These are phyloP conservation scores for Caenorhabditis parvicauda DNA, from an alignment of 2,888 invertebrate genomes.

Conservation along the genomic window DNA sequence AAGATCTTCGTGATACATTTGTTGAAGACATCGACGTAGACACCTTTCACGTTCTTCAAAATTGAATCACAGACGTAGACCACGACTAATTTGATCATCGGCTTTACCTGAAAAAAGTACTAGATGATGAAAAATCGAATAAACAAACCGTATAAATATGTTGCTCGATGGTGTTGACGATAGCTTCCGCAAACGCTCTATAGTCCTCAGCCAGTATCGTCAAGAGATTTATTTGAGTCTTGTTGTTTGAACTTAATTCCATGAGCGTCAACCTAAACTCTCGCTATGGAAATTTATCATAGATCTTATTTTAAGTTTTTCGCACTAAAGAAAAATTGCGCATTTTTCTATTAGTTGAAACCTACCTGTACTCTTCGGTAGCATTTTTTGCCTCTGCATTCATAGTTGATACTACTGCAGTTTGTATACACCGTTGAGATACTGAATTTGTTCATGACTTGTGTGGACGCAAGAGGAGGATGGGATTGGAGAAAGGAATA, in stretches of 20 bases:
- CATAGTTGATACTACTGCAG: no score
- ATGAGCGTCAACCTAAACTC: slow-evolving; percentile 77
- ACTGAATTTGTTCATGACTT: no score
- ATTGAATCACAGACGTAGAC: slow-evolving; percentile 99
- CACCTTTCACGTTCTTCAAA: slow-evolving; percentile 81
- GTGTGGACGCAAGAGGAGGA: no score
- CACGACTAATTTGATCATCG: slow-evolving; percentile 87
- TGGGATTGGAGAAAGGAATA: no score
- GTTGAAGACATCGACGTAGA: slow-evolving; percentile 82
- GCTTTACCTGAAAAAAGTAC: slow-evolving; percentile 72
- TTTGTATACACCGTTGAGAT: no score
- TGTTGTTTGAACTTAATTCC: slow-evolving; percentile 91
- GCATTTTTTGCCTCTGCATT: no score
- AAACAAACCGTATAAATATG: slow-evolving; percentile 85
- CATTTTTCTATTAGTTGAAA: no score
- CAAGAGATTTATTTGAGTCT: slow-evolving; percentile 93
- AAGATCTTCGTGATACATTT: slow-evolving; percentile 90
- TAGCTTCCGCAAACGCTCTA: slow-evolving; percentile 77
- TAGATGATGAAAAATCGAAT: not conserved
- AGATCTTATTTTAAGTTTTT: no score
- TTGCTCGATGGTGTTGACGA: slow-evolving; percentile 90
- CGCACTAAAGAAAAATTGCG: no score
- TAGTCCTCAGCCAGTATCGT: slow-evolving; percentile 98
- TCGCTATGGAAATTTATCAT: no score
- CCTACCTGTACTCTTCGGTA: no score